Evolutionary conservation across 2,113 vertebrate species (phyloP).

Genomic region (Pachypanchax playfairii): DNA sequence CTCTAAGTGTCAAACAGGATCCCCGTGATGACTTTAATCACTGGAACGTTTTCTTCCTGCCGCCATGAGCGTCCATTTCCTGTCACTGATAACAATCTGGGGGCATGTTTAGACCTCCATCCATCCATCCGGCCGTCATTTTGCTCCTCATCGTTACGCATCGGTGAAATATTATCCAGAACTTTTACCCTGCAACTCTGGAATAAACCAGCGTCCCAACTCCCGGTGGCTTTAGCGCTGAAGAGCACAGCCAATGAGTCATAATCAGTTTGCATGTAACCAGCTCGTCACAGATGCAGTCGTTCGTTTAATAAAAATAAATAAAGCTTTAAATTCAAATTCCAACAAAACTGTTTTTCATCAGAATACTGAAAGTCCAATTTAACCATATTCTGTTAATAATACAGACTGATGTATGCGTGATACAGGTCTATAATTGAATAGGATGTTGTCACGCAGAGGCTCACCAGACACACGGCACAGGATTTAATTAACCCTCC

Average conservation of each 20-base stretch:
- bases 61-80: slow-evolving; percentile 29
- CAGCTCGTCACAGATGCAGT: slow-evolving; percentile 15
- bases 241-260: slow-evolving; percentile 24
- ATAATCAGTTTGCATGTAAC: slow-evolving; percentile 16
- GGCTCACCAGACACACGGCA: slow-evolving; percentile 52
- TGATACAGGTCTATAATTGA: slow-evolving; percentile 46
- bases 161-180: slow-evolving; percentile 45
- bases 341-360: slow-evolving; percentile 8
- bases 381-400: slow-evolving; percentile 17
- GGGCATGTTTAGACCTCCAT: slow-evolving; percentile 48
- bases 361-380: slow-evolving; percentile 14
- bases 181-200: slow-evolving; percentile 28
- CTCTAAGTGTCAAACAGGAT: slow-evolving; percentile 5
- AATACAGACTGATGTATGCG: slow-evolving; percentile 34
- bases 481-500: slow-evolving; percentile 58
- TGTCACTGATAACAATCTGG: slow-evolving; percentile 47
- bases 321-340: slow-evolving; percentile 1
- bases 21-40: slow-evolving; percentile 16
- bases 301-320: background rate
- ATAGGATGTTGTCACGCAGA: slow-evolving; percentile 55
- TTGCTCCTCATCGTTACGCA: slow-evolving; percentile 31
- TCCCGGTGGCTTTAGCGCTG: slow-evolving; percentile 24
- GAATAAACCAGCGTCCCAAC: slow-evolving; percentile 24
- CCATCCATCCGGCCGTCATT: slow-evolving; percentile 14
- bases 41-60: slow-evolving; percentile 18